phyloP scores from a whole-genome alignment of 2,888 invertebrate species.

The Exocentrus adspersus region DNA sequence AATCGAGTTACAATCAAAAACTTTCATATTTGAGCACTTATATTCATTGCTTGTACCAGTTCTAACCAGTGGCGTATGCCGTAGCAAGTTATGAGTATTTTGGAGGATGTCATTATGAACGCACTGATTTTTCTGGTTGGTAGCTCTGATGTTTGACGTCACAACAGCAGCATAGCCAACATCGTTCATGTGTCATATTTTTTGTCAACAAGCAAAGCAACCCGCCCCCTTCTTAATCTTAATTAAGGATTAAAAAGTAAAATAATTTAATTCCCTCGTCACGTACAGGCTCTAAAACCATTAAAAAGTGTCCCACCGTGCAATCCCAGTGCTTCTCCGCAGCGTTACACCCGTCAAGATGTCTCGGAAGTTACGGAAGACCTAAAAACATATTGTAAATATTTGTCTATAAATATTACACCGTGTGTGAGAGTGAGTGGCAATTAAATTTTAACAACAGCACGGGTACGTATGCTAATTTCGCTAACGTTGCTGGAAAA shows the following conservation, averaged over 20 bases:
- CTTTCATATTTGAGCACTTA: no score
- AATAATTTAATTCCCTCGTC: conserved; percentile 12
- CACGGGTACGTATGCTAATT: conserved; percentile 5
- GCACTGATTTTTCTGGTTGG: no score
- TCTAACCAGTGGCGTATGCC: no score
- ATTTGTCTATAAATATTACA: conserved; percentile 12
- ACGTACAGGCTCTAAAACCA: conserved; percentile 11
- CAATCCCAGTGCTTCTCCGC: neutral
- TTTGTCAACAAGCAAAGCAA: conserved; percentile 21
- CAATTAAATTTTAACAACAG: conserved; percentile 16
- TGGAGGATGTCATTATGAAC: no score
- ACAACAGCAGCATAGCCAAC: conserved; percentile 10
- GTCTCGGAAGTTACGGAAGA: neutral
- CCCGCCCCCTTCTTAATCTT: conserved; percentile 10
- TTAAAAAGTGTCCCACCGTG: conserved; percentile 15
- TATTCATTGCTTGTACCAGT: no score
- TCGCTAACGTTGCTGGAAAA: neutral
- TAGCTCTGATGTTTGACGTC: no score
- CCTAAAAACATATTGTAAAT: conserved; percentile 25
- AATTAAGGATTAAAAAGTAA: conserved; percentile 16
- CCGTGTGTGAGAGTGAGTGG: conserved; percentile 1
- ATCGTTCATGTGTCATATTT: conserved; percentile 20
- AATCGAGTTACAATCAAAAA: no score
- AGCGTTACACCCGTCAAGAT: neutral
- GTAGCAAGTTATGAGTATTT: no score